Evolutionary conservation across 2,797 vertebrate species (phyloP), one percentile per base, ranked within the genome.

Genomic region (Monodelphis domestica): DNA sequence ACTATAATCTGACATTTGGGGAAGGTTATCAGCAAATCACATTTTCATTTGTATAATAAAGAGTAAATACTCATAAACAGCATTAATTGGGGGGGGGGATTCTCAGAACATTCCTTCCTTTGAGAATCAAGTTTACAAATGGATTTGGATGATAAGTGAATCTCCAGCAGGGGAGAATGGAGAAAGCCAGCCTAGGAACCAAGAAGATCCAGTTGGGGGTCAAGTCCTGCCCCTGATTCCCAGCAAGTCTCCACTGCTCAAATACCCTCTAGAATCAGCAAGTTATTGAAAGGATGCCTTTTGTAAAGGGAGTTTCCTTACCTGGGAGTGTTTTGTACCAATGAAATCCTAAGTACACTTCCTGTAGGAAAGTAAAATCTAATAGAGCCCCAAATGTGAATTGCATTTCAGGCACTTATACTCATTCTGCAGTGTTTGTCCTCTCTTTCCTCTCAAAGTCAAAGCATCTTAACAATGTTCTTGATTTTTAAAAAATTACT

Each of bases 371-470:
- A 70, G n/a, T 38, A 0, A 93, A 91, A 50, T 89, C 2, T 54
- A 89, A 84, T 56, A 12, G 2, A 26, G 29, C 93, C 95, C 94
- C 91, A 57, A 29, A 90, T 56, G 92, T 45, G 6, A 9, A 95
- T 5, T 45, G 90, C 0, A 0, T 90, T 91, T 45, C 54, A 70
- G 51, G 87, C 94, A 92, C 53, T 55, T 59, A 21, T 78, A 84
- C 0, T n/a, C 84, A 59, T 2, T 55, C 94, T n/a, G 57, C 2
- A 88, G 51, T 0, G 1, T 53, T 53, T 88, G 51, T 30, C 56
- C 45, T 70, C 63, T 78, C 45, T 45, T n/a, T 78, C 38, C n/a
- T 78, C 7, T 45, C 63, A 45, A 78, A 78, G n/a, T n/a, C 10
- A 21, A 78, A 7, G 38, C 38, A n/a, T 78, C 63, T 78, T 78